phyloP scores from a whole-genome alignment of 2,888 invertebrate species.

The Villa cingulata region DNA sequence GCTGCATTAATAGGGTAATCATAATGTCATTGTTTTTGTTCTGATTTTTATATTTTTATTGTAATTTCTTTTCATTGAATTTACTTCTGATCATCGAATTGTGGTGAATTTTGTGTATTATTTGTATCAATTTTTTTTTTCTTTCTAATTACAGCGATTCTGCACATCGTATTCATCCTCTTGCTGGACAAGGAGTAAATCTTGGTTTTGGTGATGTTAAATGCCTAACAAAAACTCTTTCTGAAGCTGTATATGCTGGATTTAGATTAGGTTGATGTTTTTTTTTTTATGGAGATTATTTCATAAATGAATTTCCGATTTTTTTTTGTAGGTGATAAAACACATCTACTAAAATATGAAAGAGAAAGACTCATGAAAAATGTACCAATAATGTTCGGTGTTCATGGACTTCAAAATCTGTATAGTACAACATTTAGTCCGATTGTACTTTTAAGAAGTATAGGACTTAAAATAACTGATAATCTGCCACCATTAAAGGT shows the following conservation, averaged over 20 bases:
- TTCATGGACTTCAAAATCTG: constrained; percentile 75
- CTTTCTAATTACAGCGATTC: constrained; percentile 64
- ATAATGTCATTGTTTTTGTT: no score
- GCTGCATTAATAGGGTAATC: constrained; percentile 80
- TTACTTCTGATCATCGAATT: no score
- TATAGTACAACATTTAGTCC: constrained; percentile 63
- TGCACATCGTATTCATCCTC: constrained; percentile 82
- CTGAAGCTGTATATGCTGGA: constrained; percentile 59
- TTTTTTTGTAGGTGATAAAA: neutral
- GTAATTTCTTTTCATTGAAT: no score
- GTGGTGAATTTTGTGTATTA: no score
- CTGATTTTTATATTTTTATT: no score
- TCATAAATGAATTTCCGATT: no score
- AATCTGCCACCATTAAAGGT: constrained; percentile 65
- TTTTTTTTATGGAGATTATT: no score
- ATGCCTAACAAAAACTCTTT: constrained; percentile 54
- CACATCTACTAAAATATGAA: constrained; percentile 69
- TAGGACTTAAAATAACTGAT: constrained; percentile 70
- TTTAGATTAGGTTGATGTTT: constrained; percentile 56
- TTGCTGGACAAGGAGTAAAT: constrained; percentile 97
- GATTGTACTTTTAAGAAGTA: constrained; percentile 61
- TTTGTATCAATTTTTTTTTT: no score
- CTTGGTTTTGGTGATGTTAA: constrained; percentile 89
- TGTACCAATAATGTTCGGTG: constrained; percentile 73
- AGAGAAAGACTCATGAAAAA: constrained; percentile 70